Evolutionary conservation across 2,113 vertebrate species (phyloP), one percentile per base, ranked within the genome.

Genomic region (Lonchura striata): DNA sequence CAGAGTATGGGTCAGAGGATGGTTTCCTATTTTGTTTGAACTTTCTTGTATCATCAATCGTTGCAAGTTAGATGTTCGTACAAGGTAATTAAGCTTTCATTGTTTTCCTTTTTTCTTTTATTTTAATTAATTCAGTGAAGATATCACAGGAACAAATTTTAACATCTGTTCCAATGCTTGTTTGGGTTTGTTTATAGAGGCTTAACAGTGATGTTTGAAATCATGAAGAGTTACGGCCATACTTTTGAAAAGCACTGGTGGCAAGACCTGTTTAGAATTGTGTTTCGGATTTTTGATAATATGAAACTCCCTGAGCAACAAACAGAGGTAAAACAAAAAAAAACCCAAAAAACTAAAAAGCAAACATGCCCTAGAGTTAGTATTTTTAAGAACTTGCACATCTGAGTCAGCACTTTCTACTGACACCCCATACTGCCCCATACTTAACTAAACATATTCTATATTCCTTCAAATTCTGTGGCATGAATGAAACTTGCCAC

Each of bases 261-360:
- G 99, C 99, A 99, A 71, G 99, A 99, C 97, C 98, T 99, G 74
- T 99, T 99, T 95, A 98, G 99, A 90, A 99, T 99, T 35, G 98
- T 99, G 82, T 99, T 99, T 97, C 98, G 99, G 57, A 99, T 99
- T 97, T 99, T 99, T 63, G 99, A 99, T 97, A 99, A 99, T 50
- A 99, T 99, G 99, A 99, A 99, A 94, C 99, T 99, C 21, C 99
- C 99, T 1, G 99, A 99, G 91, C 99, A 99, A 74, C 99, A 99
- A 96, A 99, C 99, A 1, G 99, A 99, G 98, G 99, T 99, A 95
- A 86, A 93, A 27, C 3, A 7, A 82, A 27, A 31, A 20, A 20
- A 44, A 21, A n/a, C n/a, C n/a, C n/a, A 82, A 37, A 37, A 12
- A 33, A 47, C 18, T 30, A 4, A 13, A 47, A 84, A 44, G 7